These are phyloP conservation scores for Thymallus thymallus DNA, from an alignment of 2,113 vertebrate genomes.

Conservation along the genomic window DNA sequence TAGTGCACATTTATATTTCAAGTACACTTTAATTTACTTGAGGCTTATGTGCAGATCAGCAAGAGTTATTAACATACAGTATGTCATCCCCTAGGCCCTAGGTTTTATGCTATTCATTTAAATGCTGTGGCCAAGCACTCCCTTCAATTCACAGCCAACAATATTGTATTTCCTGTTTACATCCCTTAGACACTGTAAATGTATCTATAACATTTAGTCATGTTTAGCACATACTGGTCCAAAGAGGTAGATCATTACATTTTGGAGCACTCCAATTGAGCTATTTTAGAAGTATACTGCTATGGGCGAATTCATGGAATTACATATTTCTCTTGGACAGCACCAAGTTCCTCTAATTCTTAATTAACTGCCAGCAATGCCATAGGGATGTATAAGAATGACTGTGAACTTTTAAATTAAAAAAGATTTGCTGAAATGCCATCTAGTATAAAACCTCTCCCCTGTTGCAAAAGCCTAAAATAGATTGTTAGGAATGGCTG, in stretches of 20 bases:
- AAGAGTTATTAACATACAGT: too few species aligned
- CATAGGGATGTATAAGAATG: neutral
- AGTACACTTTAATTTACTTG: conserved; percentile 77
- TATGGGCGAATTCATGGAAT: too few species aligned
- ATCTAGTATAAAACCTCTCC: conserved; percentile 35
- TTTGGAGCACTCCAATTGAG: neutral
- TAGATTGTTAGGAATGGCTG: conserved; percentile 30
- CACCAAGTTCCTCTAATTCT: conserved; percentile 19
- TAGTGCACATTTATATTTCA: conserved; percentile 79
- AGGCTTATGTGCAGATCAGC: conserved; percentile 77
- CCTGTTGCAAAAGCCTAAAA: conserved; percentile 29
- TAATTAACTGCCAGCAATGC: conserved; percentile 75
- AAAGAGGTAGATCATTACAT: conserved; percentile 53
- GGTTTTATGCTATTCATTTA: too few species aligned
- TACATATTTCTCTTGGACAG: too few species aligned
- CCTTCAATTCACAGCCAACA: too few species aligned
- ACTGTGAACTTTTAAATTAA: conserved; percentile 31
- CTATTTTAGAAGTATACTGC: too few species aligned
- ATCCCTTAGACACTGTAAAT: too few species aligned
- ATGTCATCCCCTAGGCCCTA: too few species aligned
- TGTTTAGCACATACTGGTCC: too few species aligned
- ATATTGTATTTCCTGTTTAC: too few species aligned
- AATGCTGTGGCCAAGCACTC: too few species aligned
- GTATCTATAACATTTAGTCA: too few species aligned
- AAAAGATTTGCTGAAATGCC: conserved; percentile 50